Percentiles rank a stretch among this genome's conserved stretches.
Evolutionary conservation across 2,797 vertebrate genomes (phyloP).

Genomic region (Enoplosus armatus): DNA sequence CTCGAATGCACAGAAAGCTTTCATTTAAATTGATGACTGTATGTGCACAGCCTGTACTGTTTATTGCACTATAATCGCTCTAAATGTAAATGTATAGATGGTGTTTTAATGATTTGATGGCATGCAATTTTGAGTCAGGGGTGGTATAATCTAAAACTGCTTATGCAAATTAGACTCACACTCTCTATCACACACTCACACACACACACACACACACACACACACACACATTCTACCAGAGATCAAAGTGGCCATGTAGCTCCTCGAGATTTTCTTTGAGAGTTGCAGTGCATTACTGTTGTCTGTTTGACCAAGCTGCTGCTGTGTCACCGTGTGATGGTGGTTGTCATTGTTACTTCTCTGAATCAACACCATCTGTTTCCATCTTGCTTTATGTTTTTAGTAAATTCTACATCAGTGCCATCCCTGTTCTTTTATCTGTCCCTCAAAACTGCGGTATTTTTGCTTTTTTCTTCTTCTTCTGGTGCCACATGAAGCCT

Average conservation of each 20-base stretch:
- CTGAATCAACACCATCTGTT: constrained; percentile 27
- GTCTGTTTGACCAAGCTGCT: constrained; percentile 15
- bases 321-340: constrained; percentile 15
- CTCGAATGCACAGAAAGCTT: neutral
- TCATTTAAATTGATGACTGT: constrained; percentile 1
- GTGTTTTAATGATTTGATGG: constrained; percentile 25
- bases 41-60: neutral
- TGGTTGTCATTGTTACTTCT: neutral
- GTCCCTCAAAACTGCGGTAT: neutral
- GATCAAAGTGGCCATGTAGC: constrained; percentile 30
- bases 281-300: constrained; percentile 10
- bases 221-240: neutral
- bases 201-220: neutral
- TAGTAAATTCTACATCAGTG: neutral
- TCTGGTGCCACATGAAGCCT: neutral
- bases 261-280: constrained; percentile 12
- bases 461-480: neutral
- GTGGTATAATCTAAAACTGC: constrained; percentile 8
- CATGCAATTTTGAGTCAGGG: neutral
- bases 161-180: constrained; percentile 25
- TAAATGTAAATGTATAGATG: constrained; percentile 12
- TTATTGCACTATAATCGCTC: constrained; percentile 3
- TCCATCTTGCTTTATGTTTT: constrained; percentile 7
- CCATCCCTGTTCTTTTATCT: neutral
- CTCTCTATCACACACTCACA: neutral